Evolutionary conservation across 1,140 invertebrate species (phyloP), one percentile per base, ranked within the genome.

Genomic region (Ostrea denselamellosa): DNA sequence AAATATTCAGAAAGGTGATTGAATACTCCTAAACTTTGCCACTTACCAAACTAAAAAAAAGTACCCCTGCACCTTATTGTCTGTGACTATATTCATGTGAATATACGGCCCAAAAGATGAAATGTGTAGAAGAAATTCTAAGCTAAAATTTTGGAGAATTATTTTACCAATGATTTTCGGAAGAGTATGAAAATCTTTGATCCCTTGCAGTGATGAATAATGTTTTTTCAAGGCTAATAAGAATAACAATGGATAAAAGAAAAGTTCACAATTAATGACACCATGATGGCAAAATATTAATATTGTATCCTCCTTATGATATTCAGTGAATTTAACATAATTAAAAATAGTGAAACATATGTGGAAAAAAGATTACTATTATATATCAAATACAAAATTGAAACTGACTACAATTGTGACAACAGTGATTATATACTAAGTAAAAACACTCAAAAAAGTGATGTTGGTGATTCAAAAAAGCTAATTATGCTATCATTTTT

Each of bases 121-220:
- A 77, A 34, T 28, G 28, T 22, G 68, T 7, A 22, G 28, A 77
- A 77, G 68, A 34, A 77, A 77, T 28, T 25, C 68, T 77, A 77
- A 77, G 68, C 68, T 77, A 77, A 10, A 77, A 77, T 28, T 77
- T 34, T 25, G 8, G 25, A 28, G 28, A 77, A 10, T 14, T 77
- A 9, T 77, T 25, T 77, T 77, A 77, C 68, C 68, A 77, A 77
- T 77, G 25, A 77, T 77, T 77, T 17, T 77, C 22, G 68, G 68
- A 77, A 77, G 68, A 77, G 68, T 77, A 77, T 77, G 22, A 77
- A 77, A 77, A 25, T 77, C 68, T 77, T 77, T 77, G 25, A 77
- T 77, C 28, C 68, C 68, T 77, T 34, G 22, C 68, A 77, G 68
- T 17, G 68, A 77, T 77, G 68, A 22, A 77, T 25, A 77, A 34